Evolutionary conservation across 2,888 invertebrate species (phyloP), one percentile per base, ranked within the genome.

Genomic region (Saturnia pavonia): DNA sequence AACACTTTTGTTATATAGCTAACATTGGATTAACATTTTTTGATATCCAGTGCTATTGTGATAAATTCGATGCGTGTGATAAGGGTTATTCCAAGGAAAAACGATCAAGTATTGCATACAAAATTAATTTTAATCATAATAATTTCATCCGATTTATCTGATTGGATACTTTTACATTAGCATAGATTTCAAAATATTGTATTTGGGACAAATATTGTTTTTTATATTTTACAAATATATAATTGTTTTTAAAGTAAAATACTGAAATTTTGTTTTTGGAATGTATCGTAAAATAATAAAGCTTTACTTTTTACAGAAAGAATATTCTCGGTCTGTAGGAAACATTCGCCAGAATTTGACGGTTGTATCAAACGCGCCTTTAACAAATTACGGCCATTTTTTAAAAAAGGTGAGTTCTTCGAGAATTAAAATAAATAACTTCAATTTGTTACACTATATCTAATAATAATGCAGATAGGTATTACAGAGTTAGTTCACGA

Each of bases 361-460:
- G 92, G 91, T 9, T 97, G 97, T 84, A 92, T 97, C 76, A 95
- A 96, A 81, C 94, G 96, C 80, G 96, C 96, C 12, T 91, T 97
- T 57, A 97, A 97, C 84, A 95, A 95, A 68, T 83, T 97, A 25
- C 94, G 96, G 48, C 95, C 96, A 0, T 96, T 94, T 85, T 97
- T 97, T 86, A 95, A 96, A 88, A 94, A 95, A 79, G 97, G 96
- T 96, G 84, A 86, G 84, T 68, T 22, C 8, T 16, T 3, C n/a
- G 11, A 22, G 27, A 60, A 51, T 72, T 48, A 25, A 57, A 12
- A 34, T 34, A 34, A 6, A 34, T 34, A 34, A 34, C 34, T 34
- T 34, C 34, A 34, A n/a, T n/a, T n/a, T n/a, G n/a, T n/a, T n/a
- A n/a, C n/a, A n/a, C n/a, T n/a, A n/a, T n/a, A n/a, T n/a, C n/a